phyloP scores from a whole-genome alignment of 2,113 vertebrate species.

The Petromus typicus region DNA sequence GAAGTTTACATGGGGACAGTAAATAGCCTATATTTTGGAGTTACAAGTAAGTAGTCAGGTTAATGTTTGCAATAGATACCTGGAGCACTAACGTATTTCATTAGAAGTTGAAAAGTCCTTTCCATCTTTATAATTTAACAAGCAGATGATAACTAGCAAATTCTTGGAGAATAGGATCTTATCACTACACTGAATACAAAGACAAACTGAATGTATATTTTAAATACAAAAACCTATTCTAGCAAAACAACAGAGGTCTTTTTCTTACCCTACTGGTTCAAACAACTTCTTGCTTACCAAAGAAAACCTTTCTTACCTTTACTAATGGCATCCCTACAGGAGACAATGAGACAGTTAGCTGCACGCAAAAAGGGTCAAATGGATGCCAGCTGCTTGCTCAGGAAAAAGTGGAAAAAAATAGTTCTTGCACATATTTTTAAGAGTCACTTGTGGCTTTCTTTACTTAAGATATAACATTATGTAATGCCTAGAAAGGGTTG shows the following conservation, averaged over 20 bases:
- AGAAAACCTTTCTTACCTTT: background rate
- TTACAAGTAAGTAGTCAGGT: background rate
- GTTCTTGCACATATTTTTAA: background rate
- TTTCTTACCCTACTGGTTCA: background rate
- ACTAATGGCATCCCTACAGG: background rate
- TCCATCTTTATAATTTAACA: constrained; percentile 19
- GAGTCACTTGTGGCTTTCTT: background rate
- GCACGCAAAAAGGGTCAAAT: background rate
- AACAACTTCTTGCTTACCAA: background rate
- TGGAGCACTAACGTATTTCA: constrained; percentile 7
- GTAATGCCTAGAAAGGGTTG: background rate
- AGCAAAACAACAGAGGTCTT: background rate
- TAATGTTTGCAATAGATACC: background rate
- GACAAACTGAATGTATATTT: background rate
- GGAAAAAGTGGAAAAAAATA: background rate
- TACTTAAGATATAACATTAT: background rate
- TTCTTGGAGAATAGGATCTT: background rate
- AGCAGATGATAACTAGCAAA: background rate
- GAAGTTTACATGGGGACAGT: background rate
- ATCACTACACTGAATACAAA: background rate
- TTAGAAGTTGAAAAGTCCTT: constrained; percentile 30
- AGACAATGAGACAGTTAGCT: background rate
- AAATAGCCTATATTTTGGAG: background rate
- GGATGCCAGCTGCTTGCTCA: background rate
- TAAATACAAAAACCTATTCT: background rate